Base-by-base conservation (phyloP, 2,797 vertebrate genomes). In the Danio aesculapii region DNA sequence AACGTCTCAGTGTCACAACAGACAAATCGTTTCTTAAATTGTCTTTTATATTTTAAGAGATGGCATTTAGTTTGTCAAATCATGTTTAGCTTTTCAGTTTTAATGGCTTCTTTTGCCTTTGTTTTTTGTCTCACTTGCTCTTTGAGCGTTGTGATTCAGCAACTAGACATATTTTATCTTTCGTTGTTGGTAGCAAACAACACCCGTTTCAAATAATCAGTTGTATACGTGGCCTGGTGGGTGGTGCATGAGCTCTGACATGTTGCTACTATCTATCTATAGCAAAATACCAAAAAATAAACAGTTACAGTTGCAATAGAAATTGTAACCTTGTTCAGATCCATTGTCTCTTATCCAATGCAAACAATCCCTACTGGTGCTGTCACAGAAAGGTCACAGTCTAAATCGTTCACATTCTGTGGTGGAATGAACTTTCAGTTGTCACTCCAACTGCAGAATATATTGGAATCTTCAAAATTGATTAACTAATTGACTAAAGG, bases 1-100 rank as follows among this genome's bases (percentile, higher is more conserved):
- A 80, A 81, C 39, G 13, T 30, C 53, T 46, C 17, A 55, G 43
- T 41, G 2, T 55, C 52, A 47, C 46, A 19, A 63, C 52, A 62
- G 63, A 75, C 64, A 70, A 79, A 71, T 79, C 1, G 17, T 63
- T 70, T 50, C 30, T 52, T 21, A 71, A 61, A 71, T 71, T 62
- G 67, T 53, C 67, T 79, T 47, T 46, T 71, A 62, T 79, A 44
- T 52, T 79, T 71, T 79, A 70, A 17, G 39, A 71, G 58, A 57
- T 46, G 47, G 44, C 52, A 53, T 70, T 71, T n/a, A 49, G 9
- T 80, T 64, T 61, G 69, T 62, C 66, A 75, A 52, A 84, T 43
- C 81, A 44, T 46, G 41, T 63, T 57, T 44, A 55, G 41, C 52
- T 2, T 44, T 77, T 85, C 49, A 8, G 59, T 47, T 41, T 39